Percentiles rank a stretch among this genome's conserved stretches.
phyloP scores from a whole-genome alignment of 2,113 vertebrate species.

The Notiomystis cincta region DNA sequence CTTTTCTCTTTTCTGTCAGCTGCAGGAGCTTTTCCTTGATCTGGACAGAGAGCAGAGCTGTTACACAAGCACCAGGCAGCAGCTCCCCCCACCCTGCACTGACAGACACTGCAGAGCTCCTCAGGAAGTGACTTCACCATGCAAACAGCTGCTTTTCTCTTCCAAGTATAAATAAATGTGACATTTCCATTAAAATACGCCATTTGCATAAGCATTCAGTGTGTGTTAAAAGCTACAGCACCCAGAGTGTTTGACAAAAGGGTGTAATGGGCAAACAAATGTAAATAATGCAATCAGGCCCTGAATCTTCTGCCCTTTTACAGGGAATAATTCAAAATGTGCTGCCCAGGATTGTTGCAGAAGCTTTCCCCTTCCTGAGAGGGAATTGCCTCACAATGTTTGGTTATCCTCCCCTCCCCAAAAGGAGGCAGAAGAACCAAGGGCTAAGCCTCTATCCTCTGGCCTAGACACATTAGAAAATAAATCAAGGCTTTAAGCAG shows the following conservation, averaged over 20 bases:
- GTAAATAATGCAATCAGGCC: background rate
- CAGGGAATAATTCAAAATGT: background rate
- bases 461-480: background rate
- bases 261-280: background rate
- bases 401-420: background rate
- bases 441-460: background rate
- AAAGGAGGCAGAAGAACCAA: background rate
- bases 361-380: background rate
- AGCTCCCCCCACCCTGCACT: background rate
- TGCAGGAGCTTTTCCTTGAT: conserved; percentile 95
- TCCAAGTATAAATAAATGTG: background rate
- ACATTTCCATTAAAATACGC: background rate
- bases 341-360: background rate
- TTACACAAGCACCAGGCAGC: background rate
- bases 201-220: background rate
- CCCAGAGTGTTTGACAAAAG: background rate
- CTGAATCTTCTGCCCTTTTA: background rate
- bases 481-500: background rate
- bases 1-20: conserved; percentile 96
- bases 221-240: background rate
- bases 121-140: background rate
- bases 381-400: background rate
- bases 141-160: background rate
- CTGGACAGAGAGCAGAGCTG: conserved; percentile 65
- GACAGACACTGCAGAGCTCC: background rate